These are phyloP conservation scores for Brachypodius melanocephalos DNA, from an alignment of 2,113 vertebrate genomes.

Conservation along the genomic window DNA sequence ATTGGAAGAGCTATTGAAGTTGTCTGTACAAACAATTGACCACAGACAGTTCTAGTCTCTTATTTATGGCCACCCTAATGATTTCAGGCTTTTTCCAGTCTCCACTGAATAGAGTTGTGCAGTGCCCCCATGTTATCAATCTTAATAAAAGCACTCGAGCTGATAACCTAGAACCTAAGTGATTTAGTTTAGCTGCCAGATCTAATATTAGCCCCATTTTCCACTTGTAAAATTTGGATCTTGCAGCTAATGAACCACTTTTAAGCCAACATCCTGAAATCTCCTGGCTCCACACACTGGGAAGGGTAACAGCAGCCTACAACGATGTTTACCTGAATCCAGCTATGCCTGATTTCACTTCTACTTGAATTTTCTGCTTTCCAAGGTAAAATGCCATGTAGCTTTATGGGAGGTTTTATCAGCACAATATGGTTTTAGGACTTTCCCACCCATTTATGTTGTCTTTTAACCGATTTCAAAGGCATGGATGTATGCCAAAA, in stretches of 20 bases:
- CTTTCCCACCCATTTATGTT: neutral
- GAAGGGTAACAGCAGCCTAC: neutral
- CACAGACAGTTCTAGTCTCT: neutral
- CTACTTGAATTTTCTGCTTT: neutral
- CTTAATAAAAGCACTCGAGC: constrained; percentile 16
- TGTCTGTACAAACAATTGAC: neutral
- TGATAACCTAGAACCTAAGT: constrained; percentile 10
- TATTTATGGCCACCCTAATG: neutral
- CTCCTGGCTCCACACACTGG: neutral
- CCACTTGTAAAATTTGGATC: neutral
- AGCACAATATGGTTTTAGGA: neutral
- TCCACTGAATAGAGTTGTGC: neutral
- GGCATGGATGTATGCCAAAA: neutral
- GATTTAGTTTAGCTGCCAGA: neutral
- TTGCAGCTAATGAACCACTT: neutral
- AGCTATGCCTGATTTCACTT: neutral
- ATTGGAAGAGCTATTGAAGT: neutral
- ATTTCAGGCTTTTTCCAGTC: neutral
- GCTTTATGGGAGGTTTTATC: neutral
- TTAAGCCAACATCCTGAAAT: neutral
- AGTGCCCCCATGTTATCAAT: neutral
- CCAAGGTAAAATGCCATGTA: neutral
- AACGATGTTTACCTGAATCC: neutral
- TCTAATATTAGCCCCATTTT: neutral
- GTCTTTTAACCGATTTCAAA: neutral